phyloP scores from a whole-genome alignment of 2,113 vertebrate species.

The Ia io region DNA sequence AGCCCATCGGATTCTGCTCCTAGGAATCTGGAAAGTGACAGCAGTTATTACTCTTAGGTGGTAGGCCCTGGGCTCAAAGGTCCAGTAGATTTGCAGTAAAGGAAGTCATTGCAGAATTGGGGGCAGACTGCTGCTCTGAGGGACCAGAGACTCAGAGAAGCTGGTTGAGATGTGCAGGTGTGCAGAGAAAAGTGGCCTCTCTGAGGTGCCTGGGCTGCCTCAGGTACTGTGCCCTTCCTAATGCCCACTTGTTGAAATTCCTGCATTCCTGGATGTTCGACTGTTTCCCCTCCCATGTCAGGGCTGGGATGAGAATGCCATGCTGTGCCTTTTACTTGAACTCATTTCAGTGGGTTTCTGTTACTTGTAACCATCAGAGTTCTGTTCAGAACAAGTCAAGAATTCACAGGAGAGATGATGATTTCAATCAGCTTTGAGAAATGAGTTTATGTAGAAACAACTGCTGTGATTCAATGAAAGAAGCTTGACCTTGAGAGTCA shows the following conservation, averaged over 20 bases:
- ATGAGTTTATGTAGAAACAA: background rate
- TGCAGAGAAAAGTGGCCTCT: background rate
- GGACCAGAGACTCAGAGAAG: background rate
- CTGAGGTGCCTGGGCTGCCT: background rate
- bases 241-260: background rate
- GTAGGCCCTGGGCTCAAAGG: background rate
- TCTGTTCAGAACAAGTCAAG: background rate
- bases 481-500: background rate
- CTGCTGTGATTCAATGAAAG: background rate
- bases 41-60: background rate
- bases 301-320: background rate
- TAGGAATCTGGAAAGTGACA: background rate
- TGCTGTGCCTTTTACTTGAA: background rate
- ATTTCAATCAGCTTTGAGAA: background rate
- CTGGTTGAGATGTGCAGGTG: background rate
- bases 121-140: background rate
- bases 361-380: background rate
- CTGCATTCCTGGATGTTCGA: background rate
- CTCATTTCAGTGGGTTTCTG: background rate
- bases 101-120: background rate
- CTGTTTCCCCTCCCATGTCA: background rate
- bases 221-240: background rate
- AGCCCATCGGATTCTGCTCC: background rate
- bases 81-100: background rate
- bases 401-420: background rate